Evolutionary conservation across 2,797 vertebrate species (phyloP), one percentile per base, ranked within the genome.

Genomic region (Macroramphosus scolopax): DNA sequence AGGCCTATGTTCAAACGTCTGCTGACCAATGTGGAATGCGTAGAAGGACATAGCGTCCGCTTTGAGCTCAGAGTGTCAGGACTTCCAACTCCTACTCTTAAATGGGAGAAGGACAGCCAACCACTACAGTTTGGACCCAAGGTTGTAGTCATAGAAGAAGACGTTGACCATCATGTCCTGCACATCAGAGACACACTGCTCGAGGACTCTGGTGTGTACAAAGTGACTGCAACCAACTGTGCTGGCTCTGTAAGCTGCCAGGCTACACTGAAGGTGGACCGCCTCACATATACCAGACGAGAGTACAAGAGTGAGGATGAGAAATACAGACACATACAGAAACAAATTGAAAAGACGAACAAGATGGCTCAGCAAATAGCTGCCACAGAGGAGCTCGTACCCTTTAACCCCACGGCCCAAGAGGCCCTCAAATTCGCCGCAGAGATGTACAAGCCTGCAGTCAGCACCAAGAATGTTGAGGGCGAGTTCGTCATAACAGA

Each of bases 1-100:
- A 95, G 92, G 78, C 97, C 97, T 55, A 96, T 98, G 93, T 99
- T 99, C 83, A 99, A 98, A 87, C 93, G 97, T 31, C 82, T 99
- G 20, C 81, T 98, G 68, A 93, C 95, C 67, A 98, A 99, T 36
- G 83, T 90, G 45, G 97, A 99, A 10, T 98, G 96, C 64, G 87
- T 89, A 15, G 97, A 99, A 80, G 96, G 97, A 52, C 83, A 97
- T 1, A 97, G 89, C 14, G 77, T 97, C 66, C 91, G 82, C 75
- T 98, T 99, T 68, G 95, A 99, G 61, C 92, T 98, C 58, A 92
- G 94, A 64, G 93, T 99, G 51, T 95, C 95, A 57, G 97, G 96
- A 74, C 89, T 91, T 51, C 96, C 96, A 42, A 49, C 65, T 39
- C 90, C 90, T 13, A 86, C 80, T 0, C 47, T 99, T 50, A 93